phyloP scores from a whole-genome alignment of 2,888 invertebrate species.

The Scrobipalpa atriplicella region DNA sequence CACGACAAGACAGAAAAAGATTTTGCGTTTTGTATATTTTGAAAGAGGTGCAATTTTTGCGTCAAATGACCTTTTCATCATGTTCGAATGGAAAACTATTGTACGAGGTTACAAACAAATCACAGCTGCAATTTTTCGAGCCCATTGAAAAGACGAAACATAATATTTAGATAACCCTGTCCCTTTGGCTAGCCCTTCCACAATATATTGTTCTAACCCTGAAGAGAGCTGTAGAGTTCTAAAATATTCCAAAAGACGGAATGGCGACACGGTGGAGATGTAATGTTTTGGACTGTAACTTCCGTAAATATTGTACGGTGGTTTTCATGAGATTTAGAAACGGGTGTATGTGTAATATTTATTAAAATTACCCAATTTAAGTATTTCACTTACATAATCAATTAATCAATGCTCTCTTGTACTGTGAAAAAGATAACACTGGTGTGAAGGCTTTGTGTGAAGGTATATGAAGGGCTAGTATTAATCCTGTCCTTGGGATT shows the following conservation, averaged over 20 bases:
- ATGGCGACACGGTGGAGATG: not conserved
- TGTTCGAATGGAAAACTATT: conserved; percentile 3
- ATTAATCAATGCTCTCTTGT: no score
- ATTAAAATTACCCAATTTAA: no score
- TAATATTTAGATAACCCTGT: conserved; percentile 11
- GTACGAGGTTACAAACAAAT: not conserved
- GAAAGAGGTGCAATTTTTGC: not conserved
- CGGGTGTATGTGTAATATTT: no score
- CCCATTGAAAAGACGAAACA: not conserved
- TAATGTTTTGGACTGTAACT: not conserved
- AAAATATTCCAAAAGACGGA: not conserved
- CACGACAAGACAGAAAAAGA: no score
- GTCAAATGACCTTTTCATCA: not conserved
- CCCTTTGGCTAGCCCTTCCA: not conserved
- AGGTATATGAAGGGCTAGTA: no score
- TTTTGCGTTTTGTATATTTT: no score
- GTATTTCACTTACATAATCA: no score
- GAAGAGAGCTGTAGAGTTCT: not conserved
- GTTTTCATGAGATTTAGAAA: not conserved
- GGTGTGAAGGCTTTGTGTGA: no score
- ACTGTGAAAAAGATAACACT: no score
- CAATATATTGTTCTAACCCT: not conserved
- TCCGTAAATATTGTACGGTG: conserved; percentile 9
- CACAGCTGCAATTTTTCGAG: conserved; percentile 6
- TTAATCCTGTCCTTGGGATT: no score